Base-by-base conservation (phyloP, 2,888 invertebrate species). In the Zonitis immaculata region DNA sequence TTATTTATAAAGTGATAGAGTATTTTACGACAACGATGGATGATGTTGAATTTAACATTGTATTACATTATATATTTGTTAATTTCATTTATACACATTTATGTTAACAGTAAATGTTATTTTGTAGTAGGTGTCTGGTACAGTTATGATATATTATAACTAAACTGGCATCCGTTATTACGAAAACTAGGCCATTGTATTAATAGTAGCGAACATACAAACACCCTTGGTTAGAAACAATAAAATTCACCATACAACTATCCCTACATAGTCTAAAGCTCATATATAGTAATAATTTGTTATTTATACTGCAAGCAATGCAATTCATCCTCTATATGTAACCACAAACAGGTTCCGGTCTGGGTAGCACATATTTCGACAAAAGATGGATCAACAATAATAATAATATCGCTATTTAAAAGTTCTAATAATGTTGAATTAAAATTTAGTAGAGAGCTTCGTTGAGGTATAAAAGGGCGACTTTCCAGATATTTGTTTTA, bases 101-200 rank as follows among this genome's bases (percentile, higher is more conserved):
- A 47, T 51, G 48, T 45, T 45, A 49, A 49, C 44, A 47, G 49
- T 58, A 52, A 56, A 56, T 57, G 55, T 57, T 18, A 59, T 58
- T 61, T 59, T 61, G 61, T 61, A 49, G 55, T n/a, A 59, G 61
- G 58, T 59, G 61, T 61, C 59, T 59, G 49, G 59, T 54, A 52
- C 59, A 61, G 59, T 60, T 58, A 59, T 61, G 59, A 61, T 61
- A 59, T 61, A 61, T 56, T 54, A 55, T 52, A 54, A 57, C 61
- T 54, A 61, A 39, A 59, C 55, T 61, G 61, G 54, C 59, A 54
- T 54, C 59, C 59, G 58, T 59, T 61, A 59, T 59, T 59, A 16
- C 53, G 59, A 49, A 61, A 54, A 59, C 60, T 60, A 57, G 59
- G 57, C 52, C 56, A 62, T 58, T 61, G 58, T 59, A 58, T 58